Evolutionary conservation across 2,797 vertebrate species (phyloP), one percentile per base, ranked within the genome.

Genomic region (Discoglossus pictus): DNA sequence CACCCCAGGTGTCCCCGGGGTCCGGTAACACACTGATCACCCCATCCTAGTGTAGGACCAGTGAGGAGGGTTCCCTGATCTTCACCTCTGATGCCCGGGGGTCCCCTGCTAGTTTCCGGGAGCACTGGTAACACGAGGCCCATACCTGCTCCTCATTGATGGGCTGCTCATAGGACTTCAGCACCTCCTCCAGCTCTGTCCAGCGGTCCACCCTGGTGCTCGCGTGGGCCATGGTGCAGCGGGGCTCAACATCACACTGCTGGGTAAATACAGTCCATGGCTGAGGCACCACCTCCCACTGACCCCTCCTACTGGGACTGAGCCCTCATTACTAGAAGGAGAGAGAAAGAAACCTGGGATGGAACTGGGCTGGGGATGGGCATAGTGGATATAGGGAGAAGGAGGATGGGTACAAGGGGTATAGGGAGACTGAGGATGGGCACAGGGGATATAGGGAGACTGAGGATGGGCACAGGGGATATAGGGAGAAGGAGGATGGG

Each of bases 81-180:
- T 72, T 42, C n/a, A n/a, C n/a, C n/a, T n/a, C n/a, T 60, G 74
- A 59, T 54, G 60, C 48, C 62, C 59, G 11, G 31, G 42, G 1
- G 2, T 38, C 38, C 6, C 15, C 35, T 1, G 36, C 39, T 51
- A 92, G 78, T 66, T 89, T 89, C 61, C 91, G 86, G 90, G 93
- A 94, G 90, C 92, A 86, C 84, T 97, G 95, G 83, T 92, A 95
- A 78, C 93, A 95, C 76, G 94, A 91, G 38, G 94, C 94, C 94
- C 94, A 96, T 54, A 94, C 94, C 86, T 97, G 95, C 86, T 97
- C 95, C 84, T 97, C 95, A 79, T 96, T 96, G 75, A 96, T 84
- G 76, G 94, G 94, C 88, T 95, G 95, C 84, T 96, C 93, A 82
- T 96, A 96, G 7, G 91, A 92, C 83, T 89, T 92, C 92, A 97